These are phyloP conservation scores for Homalodisca vitripennis DNA, from an alignment of 1,140 invertebrate species.

Conservation along the genomic window DNA sequence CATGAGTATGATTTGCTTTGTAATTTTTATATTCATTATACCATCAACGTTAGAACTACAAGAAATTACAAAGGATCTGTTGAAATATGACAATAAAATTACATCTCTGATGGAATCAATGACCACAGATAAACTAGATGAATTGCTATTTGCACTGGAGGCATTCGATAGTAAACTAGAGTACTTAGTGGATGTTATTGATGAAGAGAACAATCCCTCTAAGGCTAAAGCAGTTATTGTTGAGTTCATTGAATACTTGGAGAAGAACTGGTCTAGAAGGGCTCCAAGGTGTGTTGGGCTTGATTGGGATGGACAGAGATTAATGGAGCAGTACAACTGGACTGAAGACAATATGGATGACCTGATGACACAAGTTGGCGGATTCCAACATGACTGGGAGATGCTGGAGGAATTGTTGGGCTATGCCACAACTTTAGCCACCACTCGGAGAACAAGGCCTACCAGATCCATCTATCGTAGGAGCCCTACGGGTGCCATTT, in stretches of 20 bases:
- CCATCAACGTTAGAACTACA: neutral
- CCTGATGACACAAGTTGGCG: neutral
- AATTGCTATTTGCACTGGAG: neutral
- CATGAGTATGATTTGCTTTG: neutral
- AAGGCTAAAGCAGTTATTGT: neutral
- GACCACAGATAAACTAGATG: neutral
- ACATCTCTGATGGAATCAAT: neutral
- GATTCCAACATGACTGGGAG: conserved; percentile 5
- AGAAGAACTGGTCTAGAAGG: neutral
- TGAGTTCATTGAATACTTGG: conserved; percentile 6
- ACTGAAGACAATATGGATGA: conserved; percentile 1
- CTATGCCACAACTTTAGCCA: neutral
- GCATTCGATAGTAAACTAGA: neutral
- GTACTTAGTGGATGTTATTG: neutral
- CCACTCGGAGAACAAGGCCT: neutral
- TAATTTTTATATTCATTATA: neutral
- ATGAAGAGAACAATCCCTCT: conserved; percentile 1
- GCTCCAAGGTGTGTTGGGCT: neutral
- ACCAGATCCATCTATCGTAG: neutral
- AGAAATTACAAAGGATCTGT: neutral
- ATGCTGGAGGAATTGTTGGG: neutral
- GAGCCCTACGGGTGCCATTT: neutral
- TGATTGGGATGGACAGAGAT: neutral
- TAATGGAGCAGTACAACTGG: neutral
- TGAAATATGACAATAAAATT: neutral